Percentiles rank a stretch among this genome's conserved stretches.
Conservation (phyloP, 2,888 invertebrate species). For the Ethmia dodecea region DNA sequence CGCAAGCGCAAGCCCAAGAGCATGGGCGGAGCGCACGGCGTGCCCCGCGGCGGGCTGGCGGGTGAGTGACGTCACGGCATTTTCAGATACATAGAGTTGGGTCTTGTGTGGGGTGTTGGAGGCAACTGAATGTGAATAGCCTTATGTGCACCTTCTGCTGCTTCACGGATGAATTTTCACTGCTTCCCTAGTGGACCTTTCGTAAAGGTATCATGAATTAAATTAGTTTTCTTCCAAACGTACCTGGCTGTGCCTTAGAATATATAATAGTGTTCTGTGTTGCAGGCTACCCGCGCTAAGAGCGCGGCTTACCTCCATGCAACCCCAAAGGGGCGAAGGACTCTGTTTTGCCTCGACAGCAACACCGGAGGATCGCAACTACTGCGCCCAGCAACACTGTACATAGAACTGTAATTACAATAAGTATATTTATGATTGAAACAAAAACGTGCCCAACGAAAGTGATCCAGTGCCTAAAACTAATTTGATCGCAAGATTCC, state of each 20-base stretch:
- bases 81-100: too few species aligned
- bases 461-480: too few species aligned
- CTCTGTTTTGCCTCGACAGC: too few species aligned
- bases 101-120: constrained; percentile 44
- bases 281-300: constrained; percentile 65
- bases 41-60: constrained; percentile 42
- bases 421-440: too few species aligned
- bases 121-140: too few species aligned
- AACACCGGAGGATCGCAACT: too few species aligned
- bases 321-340: constrained; percentile 20
- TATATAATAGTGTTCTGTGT: constrained; percentile 31
- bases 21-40: constrained; percentile 58
- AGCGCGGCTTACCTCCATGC: constrained; percentile 25
- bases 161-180: background rate
- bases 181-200: constrained; percentile 26
- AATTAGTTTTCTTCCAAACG: too few species aligned
- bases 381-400: background rate
- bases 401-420: too few species aligned
- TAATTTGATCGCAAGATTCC: too few species aligned
- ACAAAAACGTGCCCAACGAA: too few species aligned
- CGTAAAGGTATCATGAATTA: constrained; percentile 30
- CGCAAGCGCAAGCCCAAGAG: constrained; percentile 94
- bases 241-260: constrained; percentile 35
- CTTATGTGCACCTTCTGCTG: background rate
- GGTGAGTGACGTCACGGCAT: constrained; percentile 43